Conservation (phyloP, 2,113 vertebrate genomes). For the Aepyceros melampus region DNA sequence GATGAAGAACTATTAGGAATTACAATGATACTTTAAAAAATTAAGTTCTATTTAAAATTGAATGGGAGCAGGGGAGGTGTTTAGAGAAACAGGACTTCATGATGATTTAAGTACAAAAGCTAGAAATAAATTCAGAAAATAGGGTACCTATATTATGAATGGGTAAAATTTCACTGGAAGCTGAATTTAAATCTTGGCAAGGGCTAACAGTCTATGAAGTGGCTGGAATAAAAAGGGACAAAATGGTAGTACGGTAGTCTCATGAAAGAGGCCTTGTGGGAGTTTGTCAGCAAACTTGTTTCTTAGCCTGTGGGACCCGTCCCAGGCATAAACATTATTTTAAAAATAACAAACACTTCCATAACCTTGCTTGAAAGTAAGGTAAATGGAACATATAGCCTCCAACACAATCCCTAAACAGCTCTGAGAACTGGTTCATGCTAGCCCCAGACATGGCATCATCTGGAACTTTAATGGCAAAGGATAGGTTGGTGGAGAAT, state of each 20-base stretch:
- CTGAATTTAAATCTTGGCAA: neutral
- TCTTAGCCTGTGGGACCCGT: neutral
- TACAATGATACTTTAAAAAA: neutral
- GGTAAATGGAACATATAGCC: neutral
- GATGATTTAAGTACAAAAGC: neutral
- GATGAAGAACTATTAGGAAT: neutral
- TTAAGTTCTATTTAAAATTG: neutral
- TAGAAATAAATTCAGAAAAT: neutral
- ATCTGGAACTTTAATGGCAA: neutral
- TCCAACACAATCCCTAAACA: neutral
- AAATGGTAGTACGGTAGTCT: rapidly evolving
- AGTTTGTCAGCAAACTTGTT: neutral
- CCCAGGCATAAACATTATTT: neutral
- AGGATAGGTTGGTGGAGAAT: neutral
- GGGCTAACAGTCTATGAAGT: neutral
- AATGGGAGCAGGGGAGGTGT: neutral
- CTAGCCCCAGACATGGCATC: neutral
- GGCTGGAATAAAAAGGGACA: too few relatives aligned
- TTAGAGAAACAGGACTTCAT: neutral
- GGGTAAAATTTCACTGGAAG: neutral
- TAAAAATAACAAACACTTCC: neutral
- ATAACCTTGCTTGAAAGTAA: neutral
- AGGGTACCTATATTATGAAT: neutral
- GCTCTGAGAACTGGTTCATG: rapidly evolving
- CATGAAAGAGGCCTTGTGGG: neutral